phyloP scores from a whole-genome alignment of 1,140 invertebrate genomes.

The Thaumatotibia leucotreta region DNA sequence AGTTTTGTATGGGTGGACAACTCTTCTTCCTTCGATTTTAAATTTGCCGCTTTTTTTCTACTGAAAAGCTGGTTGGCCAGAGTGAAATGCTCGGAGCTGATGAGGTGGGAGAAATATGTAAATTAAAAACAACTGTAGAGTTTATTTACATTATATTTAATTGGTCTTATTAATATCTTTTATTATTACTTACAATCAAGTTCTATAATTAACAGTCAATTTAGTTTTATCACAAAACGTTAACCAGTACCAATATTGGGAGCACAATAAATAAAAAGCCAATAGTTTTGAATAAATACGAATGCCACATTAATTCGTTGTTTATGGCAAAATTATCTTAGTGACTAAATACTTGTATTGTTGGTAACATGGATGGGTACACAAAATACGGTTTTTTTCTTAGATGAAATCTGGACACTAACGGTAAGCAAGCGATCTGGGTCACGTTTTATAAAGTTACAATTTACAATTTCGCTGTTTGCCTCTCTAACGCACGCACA shows the following conservation, averaged over 20 bases:
- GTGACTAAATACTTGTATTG: not conserved
- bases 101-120: not conserved
- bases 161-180: not conserved
- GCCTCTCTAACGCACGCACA: no score
- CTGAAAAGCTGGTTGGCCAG: no score
- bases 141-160: not conserved
- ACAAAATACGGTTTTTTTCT: no score
- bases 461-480: no score
- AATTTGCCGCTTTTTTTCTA: no score
- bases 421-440: no score
- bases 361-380: conserved; percentile 11
- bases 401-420: no score
- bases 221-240: conserved; percentile 8
- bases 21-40: no score
- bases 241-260: not conserved
- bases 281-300: conserved; percentile 11
- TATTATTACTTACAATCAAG: not conserved
- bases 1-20: no score
- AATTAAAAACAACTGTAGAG: not conserved
- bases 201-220: conserved; percentile 4
- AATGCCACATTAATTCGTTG: conserved; percentile 4
- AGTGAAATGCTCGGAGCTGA: no score
- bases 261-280: conserved; percentile 14
- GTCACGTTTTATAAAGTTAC: no score
- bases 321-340: not conserved